Evolutionary conservation across 2,113 vertebrate genomes (phyloP).

Genomic region (Ammodytes marinus): DNA sequence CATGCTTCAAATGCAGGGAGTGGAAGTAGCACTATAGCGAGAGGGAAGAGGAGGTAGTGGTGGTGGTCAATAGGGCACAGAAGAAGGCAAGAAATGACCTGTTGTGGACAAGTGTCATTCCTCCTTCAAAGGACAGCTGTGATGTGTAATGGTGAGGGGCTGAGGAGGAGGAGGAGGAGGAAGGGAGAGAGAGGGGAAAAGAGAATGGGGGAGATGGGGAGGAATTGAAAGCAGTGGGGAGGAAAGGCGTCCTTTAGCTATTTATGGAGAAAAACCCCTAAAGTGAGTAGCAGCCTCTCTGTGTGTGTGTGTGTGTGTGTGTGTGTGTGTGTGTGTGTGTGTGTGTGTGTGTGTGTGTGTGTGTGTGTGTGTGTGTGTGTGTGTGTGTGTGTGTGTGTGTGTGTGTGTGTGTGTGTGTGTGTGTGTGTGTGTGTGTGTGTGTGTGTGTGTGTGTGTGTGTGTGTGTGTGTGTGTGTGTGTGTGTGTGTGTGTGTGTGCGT

Average conservation of each 20-base stretch:
- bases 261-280: constrained; percentile 51
- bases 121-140: constrained; percentile 81
- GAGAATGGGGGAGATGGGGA: constrained; percentile 11
- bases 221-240: constrained; percentile 55
- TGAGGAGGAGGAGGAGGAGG: constrained; percentile 20
- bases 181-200: not conserved
- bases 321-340: not conserved
- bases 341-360: not conserved
- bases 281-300: constrained; percentile 20
- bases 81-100: constrained; percentile 57
- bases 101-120: constrained; percentile 80
- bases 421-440: not conserved
- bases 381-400: not conserved
- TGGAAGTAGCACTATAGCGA: constrained; percentile 1
- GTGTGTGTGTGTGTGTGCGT: not conserved
- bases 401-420: not conserved
- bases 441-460: constrained; percentile 19
- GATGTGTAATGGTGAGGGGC: constrained; percentile 60
- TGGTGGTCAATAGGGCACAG: constrained; percentile 22
- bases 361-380: too few species aligned
- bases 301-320: constrained; percentile 22
- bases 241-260: constrained; percentile 65
- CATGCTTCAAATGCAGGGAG: constrained; percentile 49
- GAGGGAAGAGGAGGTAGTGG: not conserved
- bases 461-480: not conserved